phyloP scores from a whole-genome alignment of 1,140 invertebrate genomes.

The Physella acuta region DNA sequence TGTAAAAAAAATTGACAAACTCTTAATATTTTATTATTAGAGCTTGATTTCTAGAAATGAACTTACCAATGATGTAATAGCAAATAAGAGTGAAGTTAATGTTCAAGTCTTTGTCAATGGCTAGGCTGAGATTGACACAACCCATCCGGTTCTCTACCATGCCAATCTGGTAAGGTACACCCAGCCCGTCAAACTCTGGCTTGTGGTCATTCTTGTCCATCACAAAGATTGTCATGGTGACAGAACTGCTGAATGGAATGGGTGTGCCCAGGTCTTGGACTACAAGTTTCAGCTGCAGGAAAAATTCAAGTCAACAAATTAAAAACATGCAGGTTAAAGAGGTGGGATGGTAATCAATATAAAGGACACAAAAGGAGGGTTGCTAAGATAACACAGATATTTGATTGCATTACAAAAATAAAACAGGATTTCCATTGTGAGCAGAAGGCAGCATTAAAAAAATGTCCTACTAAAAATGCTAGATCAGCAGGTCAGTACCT shows the following conservation, averaged over 20 bases:
- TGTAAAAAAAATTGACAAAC: too few relatives aligned
- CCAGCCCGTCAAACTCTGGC: slow-evolving; percentile 35
- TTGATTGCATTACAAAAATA: too few relatives aligned
- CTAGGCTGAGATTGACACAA: slow-evolving; percentile 36
- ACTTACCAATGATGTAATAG: slow-evolving; percentile 47
- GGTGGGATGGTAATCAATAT: too few relatives aligned
- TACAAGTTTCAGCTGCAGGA: slow-evolving; percentile 30
- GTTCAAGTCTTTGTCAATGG: slow-evolving; percentile 39
- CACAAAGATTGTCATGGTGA: slow-evolving; percentile 36
- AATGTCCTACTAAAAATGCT: too few relatives aligned
- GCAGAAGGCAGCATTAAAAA: too few relatives aligned
- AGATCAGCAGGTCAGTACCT: too few relatives aligned
- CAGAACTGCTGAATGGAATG: slow-evolving; percentile 4
- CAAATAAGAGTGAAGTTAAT: slow-evolving; percentile 39
- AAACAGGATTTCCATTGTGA: too few relatives aligned
- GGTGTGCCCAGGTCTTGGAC: slow-evolving; percentile 39
- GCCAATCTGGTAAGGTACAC: slow-evolving; percentile 30
- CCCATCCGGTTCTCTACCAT: slow-evolving; percentile 32
- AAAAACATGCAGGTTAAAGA: too few relatives aligned
- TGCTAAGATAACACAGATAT: background rate
- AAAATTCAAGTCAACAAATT: too few relatives aligned
- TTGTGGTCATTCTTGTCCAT: slow-evolving; percentile 44
- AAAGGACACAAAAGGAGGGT: too few relatives aligned
- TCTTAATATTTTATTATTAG: too few relatives aligned
- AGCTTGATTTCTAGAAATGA: too few relatives aligned